phyloP scores from a whole-genome alignment of 2,888 invertebrate species.

The Clivina fossor region DNA sequence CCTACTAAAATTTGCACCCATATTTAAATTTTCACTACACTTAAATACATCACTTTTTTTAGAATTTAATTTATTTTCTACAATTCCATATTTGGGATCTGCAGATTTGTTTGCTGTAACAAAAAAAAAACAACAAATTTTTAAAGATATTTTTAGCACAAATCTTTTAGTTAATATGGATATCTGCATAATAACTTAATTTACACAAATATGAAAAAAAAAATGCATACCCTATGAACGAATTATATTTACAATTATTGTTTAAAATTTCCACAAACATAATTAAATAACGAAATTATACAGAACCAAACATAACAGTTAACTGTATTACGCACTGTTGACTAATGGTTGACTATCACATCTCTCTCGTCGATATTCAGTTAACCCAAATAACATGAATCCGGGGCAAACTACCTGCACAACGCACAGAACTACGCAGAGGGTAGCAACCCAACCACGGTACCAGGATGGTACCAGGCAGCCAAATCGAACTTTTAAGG shows the following conservation, averaged over 20 bases:
- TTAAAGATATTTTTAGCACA: too few species aligned
- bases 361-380: conserved; percentile 25
- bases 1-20: conserved; percentile 80
- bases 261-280: conserved; percentile 9
- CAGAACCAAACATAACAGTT: conserved; percentile 28
- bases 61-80: conserved; percentile 7
- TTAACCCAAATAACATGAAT: conserved; percentile 30
- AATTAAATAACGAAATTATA: conserved; percentile 28
- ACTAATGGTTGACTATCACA: too few species aligned
- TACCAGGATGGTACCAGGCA: too few species aligned
- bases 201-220: too few species aligned
- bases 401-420: conserved; percentile 26
- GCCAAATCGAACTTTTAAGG: conserved; percentile 33
- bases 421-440: conserved; percentile 21
- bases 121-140: conserved; percentile 16
- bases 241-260: too few species aligned
- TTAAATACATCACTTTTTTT: conserved; percentile 22
- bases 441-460: conserved; percentile 25
- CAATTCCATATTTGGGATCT: conserved; percentile 20
- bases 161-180: too few species aligned
- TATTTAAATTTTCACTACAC: conserved; percentile 44
- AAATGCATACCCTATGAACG: too few species aligned
- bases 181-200: too few species aligned
- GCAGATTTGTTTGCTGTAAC: conserved; percentile 11
- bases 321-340: conserved; percentile 25